Conservation (phyloP, 2,113 vertebrate genomes). For the Speoplatyrhinus poulsoni region DNA sequence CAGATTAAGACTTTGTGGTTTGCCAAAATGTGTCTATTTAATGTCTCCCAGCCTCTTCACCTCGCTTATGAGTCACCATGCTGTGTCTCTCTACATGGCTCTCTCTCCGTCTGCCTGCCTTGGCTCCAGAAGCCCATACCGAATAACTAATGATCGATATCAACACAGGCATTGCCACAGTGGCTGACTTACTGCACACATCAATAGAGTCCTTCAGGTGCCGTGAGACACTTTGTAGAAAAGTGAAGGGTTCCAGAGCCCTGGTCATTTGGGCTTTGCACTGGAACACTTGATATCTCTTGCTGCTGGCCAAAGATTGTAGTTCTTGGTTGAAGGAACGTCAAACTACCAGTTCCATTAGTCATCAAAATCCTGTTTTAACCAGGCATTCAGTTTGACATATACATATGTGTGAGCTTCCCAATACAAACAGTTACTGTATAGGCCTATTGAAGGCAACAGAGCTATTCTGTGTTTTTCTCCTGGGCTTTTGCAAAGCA, state of each 20-base stretch:
- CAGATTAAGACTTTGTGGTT: conserved; percentile 45
- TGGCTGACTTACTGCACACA: conserved; percentile 62
- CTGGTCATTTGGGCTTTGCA: conserved; percentile 33
- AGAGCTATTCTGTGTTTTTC: conserved; percentile 19
- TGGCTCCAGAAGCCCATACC: conserved; percentile 52
- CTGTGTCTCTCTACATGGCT: conserved; percentile 27
- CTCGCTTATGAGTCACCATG: conserved; percentile 57
- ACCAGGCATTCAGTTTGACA: conserved; percentile 7
- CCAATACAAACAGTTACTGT: neutral
- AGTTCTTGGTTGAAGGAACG: neutral
- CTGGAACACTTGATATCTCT: conserved; percentile 10
- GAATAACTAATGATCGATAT: conserved; percentile 77
- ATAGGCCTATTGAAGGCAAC: conserved; percentile 13
- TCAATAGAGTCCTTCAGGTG: conserved; percentile 64
- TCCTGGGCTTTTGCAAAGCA: conserved; percentile 29
- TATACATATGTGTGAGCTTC: conserved; percentile 11
- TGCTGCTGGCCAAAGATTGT: conserved; percentile 20
- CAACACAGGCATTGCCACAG: conserved; percentile 55
- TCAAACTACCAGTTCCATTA: neutral
- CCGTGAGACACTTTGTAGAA: conserved; percentile 32
- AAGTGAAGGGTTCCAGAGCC: conserved; percentile 34
- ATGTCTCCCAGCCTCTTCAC: conserved; percentile 27
- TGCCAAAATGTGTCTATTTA: conserved; percentile 35
- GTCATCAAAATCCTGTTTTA: conserved; percentile 5
- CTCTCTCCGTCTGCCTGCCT: conserved; percentile 31